Evolutionary conservation across 2,888 invertebrate species (phyloP), one percentile per base, ranked within the genome.

Genomic region (Spodoptera littoralis): DNA sequence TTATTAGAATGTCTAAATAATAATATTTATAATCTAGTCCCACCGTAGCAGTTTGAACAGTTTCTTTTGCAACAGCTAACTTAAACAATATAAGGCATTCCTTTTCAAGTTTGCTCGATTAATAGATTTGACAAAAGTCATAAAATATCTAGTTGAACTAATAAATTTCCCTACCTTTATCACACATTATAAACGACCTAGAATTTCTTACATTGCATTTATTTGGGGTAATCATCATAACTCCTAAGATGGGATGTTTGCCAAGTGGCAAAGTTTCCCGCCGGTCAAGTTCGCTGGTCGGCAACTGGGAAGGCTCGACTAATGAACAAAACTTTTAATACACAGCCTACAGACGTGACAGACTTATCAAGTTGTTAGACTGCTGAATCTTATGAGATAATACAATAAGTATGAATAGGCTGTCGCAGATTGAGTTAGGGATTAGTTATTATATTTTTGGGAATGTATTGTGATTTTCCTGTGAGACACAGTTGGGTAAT

Each of bases 301-400:
- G 8, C 36, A 36, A 36, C 36, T 42, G 47, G 18, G 36, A 53
- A 52, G 47, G 41, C 51, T 56, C 13, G 46, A 43, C 48, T 67
- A 63, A 77, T 65, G 27, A 63, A 60, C 49, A 52, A 69, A 78
- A 78, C 57, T 77, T 77, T 73, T 54, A 62, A 70, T 63, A 60
- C 41, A 68, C 48, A 66, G 57, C 36, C 27, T 47, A 49, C 11
- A 13, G 0, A 47, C 58, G 57, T 51, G 54, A 51, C 11, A 24
- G 12, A 56, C 48, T 52, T 59, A 76, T 43, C 44, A 13, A 59
- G 59, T 61, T 76, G 58, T 49, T 30, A 53, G 36, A 61, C 52
- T 59, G 43, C 45, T 41, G 27, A 70, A 70, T 70, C 60, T 65
- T 60, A 43, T 9, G 41, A 50, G 11, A 56, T 54, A 46, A 18